Evolutionary conservation across 2,888 invertebrate genomes (phyloP), one percentile per base, ranked within the genome.

Genomic region (Drosophila neotestacea): DNA sequence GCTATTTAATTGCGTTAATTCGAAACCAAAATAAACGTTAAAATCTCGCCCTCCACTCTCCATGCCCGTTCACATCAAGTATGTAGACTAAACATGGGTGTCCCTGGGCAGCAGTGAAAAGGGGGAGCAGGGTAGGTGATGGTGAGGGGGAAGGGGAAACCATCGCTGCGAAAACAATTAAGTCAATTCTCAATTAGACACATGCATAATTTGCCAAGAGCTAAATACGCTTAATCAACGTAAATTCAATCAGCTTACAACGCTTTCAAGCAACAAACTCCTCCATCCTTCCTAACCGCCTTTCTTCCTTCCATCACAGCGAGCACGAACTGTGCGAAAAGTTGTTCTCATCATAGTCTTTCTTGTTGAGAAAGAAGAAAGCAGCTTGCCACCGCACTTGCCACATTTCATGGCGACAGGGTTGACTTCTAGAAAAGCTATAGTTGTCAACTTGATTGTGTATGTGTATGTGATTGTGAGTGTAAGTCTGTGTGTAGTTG

Each of bases 161-260:
- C 27, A 51, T 32, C 39, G 41, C 28, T 61, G 70, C 58, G 52
- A 69, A 77, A 70, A 77, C 85, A 84, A 84, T 88, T 88, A 80
- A 85, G 73, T 68, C 73, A 73, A 73, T 84, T 83, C 77, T 66
- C 83, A 82, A 79, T 78, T 88, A 75, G 73, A 73, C 71, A 78
- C 87, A 79, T 79, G 76, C 72, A 87, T 88, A 89, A 87, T 78
- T 81, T 81, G 76, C 89, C 80, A 75, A 75, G 64, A 77, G 89
- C 83, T 75, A 83, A 83, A 87, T 83, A 81, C 74, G 77, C 79
- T 81, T 87, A 85, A 89, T 89, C 88, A 82, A 79, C 75, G 81
- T 73, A 85, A 86, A 89, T 85, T 85, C 81, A 89, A 86, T 86
- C 81, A 87, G 89, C 87, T 81, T 89, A 83, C 73, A 66, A 73